phyloP scores from a whole-genome alignment of 2,797 vertebrate species.

The Phalanger gymnotis region DNA sequence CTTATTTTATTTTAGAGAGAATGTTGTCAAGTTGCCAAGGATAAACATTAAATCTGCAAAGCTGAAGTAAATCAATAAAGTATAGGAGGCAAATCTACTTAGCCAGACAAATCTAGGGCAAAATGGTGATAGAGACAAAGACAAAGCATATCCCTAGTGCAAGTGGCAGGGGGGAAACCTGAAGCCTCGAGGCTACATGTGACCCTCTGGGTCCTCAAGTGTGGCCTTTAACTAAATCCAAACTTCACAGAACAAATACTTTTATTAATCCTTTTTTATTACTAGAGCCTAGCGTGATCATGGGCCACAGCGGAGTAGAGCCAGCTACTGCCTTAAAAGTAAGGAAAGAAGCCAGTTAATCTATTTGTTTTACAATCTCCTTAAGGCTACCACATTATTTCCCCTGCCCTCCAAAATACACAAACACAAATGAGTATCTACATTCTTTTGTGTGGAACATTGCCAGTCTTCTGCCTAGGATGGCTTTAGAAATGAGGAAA shows the following conservation, averaged over 20 bases:
- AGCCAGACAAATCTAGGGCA: not conserved
- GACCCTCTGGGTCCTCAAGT: too few relatives aligned
- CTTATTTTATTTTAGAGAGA: slow-evolving; percentile 39
- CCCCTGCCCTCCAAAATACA: not conserved
- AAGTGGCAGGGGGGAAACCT: too few relatives aligned
- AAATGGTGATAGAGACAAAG: slow-evolving; percentile 39
- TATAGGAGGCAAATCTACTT: slow-evolving; percentile 29
- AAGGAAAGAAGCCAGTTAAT: not conserved
- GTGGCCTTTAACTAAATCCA: too few relatives aligned
- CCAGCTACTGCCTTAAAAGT: not conserved
- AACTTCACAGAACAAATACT: too few relatives aligned
- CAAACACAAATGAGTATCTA: not conserved
- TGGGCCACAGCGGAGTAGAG: not conserved
- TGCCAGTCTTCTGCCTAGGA: too few relatives aligned
- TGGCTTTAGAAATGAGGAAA: too few relatives aligned
- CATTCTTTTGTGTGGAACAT: too few relatives aligned
- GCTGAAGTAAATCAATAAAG: slow-evolving; percentile 3
- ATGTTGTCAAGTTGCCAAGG: slow-evolving; percentile 30
- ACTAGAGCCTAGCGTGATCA: not conserved
- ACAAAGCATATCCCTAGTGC: not conserved
- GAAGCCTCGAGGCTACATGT: too few relatives aligned
- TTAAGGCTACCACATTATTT: not conserved
- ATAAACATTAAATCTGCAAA: slow-evolving; percentile 59
- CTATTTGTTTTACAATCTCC: not conserved
- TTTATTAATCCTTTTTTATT: too few relatives aligned